These are phyloP conservation scores for Oryctes rhinoceros DNA, from an alignment of 1,140 invertebrate species.

Conservation along the genomic window DNA sequence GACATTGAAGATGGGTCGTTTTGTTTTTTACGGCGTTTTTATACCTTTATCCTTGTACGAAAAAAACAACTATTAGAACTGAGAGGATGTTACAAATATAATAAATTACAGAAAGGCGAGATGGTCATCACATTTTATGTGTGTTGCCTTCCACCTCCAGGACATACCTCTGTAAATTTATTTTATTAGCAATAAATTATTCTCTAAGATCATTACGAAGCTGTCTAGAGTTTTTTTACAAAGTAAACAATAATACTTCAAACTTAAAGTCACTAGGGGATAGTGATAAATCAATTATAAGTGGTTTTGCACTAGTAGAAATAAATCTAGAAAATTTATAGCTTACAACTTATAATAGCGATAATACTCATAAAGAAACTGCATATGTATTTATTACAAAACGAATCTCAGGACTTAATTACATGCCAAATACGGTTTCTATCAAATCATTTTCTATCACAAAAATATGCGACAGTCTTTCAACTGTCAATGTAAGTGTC, in stretches of 20 bases:
- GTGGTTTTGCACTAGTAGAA: not conserved
- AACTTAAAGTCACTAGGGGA: not conserved
- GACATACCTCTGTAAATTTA: not conserved
- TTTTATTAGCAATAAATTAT: slow-evolving; percentile 8
- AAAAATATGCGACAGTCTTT: too few relatives aligned
- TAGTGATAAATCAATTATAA: not conserved
- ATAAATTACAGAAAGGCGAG: not conserved
- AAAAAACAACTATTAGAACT: not conserved
- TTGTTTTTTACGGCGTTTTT: not conserved
- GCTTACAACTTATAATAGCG: too few relatives aligned
- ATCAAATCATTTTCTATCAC: too few relatives aligned
- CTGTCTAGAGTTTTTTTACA: not conserved
- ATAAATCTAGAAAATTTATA: too few relatives aligned
- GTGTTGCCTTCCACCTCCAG: not conserved
- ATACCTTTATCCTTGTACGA: not conserved
- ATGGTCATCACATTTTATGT: slow-evolving; percentile 6
- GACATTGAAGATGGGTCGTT: slow-evolving; percentile 4
- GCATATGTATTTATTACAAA: too few relatives aligned
- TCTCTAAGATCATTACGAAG: not conserved
- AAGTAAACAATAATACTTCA: not conserved
- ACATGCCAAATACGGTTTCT: too few relatives aligned
- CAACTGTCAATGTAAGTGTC: too few relatives aligned
- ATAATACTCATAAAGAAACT: too few relatives aligned
- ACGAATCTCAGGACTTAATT: too few relatives aligned
- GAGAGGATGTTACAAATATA: slow-evolving; percentile 7